phyloP scores from a whole-genome alignment of 2,113 vertebrate genomes.

The Beaufortia kweichowensis region DNA sequence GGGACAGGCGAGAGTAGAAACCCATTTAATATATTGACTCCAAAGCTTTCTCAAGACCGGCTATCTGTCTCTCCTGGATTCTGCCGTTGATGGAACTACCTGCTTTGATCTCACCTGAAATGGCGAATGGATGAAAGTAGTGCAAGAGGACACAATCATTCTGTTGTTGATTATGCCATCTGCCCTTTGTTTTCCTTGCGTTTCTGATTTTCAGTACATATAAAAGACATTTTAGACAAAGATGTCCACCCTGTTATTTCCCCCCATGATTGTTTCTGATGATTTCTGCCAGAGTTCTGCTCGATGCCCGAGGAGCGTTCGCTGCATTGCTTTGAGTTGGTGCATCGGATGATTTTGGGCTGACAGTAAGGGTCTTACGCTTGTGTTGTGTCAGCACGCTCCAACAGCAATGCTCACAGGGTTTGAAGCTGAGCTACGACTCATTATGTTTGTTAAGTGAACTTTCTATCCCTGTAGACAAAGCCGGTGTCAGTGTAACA shows the following conservation, averaged over 20 bases:
- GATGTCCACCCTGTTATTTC: conserved; percentile 19
- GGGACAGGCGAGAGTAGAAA: neutral
- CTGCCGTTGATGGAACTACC: conserved; percentile 11
- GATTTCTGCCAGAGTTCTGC: conserved; percentile 13
- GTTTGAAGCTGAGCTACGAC: conserved; percentile 1
- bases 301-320: conserved; percentile 16
- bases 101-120: conserved; percentile 38
- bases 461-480: neutral
- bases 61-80: conserved; percentile 4
- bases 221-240: conserved; percentile 6
- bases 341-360: neutral
- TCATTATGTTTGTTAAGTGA: neutral
- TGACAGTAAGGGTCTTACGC: conserved; percentile 12
- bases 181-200: neutral
- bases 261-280: conserved; percentile 9
- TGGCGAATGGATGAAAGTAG: neutral
- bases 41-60: conserved; percentile 15
- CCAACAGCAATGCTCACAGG: neutral
- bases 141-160: neutral
- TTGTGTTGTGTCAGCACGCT: conserved; percentile 2
- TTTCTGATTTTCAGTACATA: conserved; percentile 18
- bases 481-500: neutral
- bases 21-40: conserved; percentile 37
- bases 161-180: conserved; percentile 21
- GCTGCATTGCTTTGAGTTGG: conserved; percentile 1